Evolutionary conservation across 35 echinoderm and acorn worm species (phyloP).

Genomic region (Amphiura filiformis): DNA sequence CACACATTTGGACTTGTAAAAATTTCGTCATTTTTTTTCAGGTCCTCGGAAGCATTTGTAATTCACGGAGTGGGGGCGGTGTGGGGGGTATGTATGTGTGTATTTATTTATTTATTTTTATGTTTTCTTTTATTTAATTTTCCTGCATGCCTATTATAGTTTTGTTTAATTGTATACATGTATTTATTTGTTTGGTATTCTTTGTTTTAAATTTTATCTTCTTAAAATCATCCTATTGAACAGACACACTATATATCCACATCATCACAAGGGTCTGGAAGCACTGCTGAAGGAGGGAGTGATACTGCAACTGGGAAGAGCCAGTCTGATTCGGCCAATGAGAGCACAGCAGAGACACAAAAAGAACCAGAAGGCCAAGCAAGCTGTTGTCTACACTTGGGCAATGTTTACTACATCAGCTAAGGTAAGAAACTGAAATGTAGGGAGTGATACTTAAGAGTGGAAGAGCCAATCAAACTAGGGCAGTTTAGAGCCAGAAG

Average conservation of each 20-base stretch:
- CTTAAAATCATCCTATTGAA: no score
- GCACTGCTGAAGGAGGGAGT: not conserved
- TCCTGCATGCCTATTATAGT: no score
- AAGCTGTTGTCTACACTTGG: constrained; percentile 31
- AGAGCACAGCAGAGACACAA: constrained; percentile 3
- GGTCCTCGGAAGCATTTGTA: no score
- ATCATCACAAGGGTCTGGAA: not conserved
- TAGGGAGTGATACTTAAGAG: not conserved
- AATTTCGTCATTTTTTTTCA: no score
- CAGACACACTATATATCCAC: not conserved
- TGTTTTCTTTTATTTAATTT: no score
- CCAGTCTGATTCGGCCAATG: constrained; percentile 9
- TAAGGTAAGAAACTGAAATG: constrained; percentile 21
- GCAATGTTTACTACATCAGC: constrained; percentile 21
- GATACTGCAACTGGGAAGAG: constrained; percentile 11
- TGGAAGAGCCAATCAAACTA: not conserved
- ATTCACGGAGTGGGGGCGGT: no score
- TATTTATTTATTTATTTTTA: no score
- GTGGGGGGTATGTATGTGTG: no score
- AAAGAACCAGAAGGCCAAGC: constrained; percentile 7
- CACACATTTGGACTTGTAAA: no score
- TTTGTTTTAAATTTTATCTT: not conserved
- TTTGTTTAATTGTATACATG: no score
- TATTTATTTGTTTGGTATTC: no score
- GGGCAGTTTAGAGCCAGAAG: not conserved